Evolutionary conservation across 2,888 invertebrate genomes (phyloP).

Genomic region (Dugesia japonica): DNA sequence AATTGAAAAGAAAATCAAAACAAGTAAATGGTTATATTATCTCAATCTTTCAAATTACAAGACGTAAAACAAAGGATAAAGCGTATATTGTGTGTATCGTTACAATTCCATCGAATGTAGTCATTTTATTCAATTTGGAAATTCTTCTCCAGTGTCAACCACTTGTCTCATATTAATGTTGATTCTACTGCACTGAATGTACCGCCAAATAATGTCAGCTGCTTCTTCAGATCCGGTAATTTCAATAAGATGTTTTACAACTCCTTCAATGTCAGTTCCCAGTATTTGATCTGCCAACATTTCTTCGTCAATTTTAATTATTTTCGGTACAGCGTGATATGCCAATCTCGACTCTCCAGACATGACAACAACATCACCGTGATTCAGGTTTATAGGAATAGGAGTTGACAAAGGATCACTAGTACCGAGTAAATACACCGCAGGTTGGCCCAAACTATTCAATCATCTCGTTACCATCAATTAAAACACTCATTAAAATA

Average conservation of each 20-base stretch:
- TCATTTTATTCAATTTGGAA: conserved; percentile 22
- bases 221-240: conserved; percentile 35
- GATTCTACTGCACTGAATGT: conserved; percentile 61
- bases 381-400: conserved; percentile 57
- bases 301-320: conserved; percentile 45
- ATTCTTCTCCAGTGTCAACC: conserved; percentile 48
- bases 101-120: no score
- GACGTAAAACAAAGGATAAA: no score
- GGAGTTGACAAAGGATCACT: conserved; percentile 40
- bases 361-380: conserved; percentile 83
- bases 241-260: background rate
- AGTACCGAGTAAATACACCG: conserved; percentile 76
- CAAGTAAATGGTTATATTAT: no score
- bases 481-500: conserved; percentile 50
- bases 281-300: conserved; percentile 11
- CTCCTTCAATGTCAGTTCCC: background rate
- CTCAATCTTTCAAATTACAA: no score
- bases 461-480: conserved; percentile 38
- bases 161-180: conserved; percentile 88
- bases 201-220: conserved; percentile 47
- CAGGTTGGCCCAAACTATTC: conserved; percentile 76
- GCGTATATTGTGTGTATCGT: no score
- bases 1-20: no score
- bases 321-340: conserved; percentile 82
- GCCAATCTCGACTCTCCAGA: conserved; percentile 64